These are phyloP conservation scores for Dysmachus trigonus DNA, from an alignment of 2,888 invertebrate species.

Conservation along the genomic window DNA sequence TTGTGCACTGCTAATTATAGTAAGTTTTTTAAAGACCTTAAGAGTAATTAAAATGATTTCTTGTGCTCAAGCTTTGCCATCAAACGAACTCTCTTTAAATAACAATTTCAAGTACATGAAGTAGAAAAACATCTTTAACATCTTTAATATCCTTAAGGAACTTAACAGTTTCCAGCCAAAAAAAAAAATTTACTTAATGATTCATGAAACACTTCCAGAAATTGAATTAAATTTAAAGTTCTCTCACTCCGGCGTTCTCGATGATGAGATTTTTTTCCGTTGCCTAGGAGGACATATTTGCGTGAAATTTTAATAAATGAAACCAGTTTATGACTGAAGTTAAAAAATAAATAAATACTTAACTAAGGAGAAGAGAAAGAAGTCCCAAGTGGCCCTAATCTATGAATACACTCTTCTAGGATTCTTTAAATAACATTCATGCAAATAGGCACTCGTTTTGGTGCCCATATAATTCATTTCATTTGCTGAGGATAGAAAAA, in stretches of 20 bases:
- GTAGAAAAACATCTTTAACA: neutral
- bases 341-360: neutral
- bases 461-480: slow-evolving; percentile 1
- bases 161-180: neutral
- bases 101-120: neutral
- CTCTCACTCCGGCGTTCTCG: neutral
- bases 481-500: neutral
- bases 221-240: neutral
- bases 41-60: neutral
- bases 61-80: neutral
- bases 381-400: neutral
- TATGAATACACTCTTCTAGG: neutral
- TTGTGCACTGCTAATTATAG: neutral
- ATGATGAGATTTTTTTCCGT: neutral
- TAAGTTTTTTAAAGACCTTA: neutral
- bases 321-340: neutral
- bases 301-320: neutral
- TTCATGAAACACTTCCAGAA: neutral
- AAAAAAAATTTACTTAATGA: neutral
- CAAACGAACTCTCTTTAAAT: neutral
- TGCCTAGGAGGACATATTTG: neutral
- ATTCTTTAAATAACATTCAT: neutral
- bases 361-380: neutral
- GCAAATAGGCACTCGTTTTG: slow-evolving; percentile 24
- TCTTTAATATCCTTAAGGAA: neutral